Evolutionary conservation across 2,797 vertebrate species (phyloP).

Genomic region (Coluber constrictor): DNA sequence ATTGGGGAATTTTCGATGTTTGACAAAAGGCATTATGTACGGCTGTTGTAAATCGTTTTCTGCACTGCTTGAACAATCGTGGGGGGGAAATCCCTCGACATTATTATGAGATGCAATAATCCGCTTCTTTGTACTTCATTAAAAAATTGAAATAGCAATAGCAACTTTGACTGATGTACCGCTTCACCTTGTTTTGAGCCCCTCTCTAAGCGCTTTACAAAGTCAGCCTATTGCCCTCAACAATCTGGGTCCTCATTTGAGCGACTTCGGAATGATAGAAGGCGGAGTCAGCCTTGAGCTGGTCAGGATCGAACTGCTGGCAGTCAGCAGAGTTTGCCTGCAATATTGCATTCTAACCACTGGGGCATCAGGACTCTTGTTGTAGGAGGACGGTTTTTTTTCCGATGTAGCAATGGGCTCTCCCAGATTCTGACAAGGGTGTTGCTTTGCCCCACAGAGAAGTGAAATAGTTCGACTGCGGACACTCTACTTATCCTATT

Average conservation of each 20-base stretch:
- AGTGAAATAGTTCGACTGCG: not conserved
- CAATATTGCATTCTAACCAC: too few relatives aligned
- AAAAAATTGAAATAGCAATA: not conserved
- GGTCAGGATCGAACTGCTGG: too few relatives aligned
- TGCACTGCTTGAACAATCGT: not conserved
- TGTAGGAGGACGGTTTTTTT: not conserved
- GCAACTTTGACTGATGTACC: too few relatives aligned
- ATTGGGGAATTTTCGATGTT: not conserved
- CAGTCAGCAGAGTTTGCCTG: too few relatives aligned
- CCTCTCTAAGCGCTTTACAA: too few relatives aligned
- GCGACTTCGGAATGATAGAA: too few relatives aligned
- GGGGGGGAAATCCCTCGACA: not conserved
- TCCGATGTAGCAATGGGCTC: not conserved
- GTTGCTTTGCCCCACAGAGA: not conserved
- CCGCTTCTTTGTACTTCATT: constrained; percentile 11
- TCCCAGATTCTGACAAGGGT: not conserved
- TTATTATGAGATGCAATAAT: not conserved
- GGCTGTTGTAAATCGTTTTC: not conserved
- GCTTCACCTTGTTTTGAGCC: too few relatives aligned
- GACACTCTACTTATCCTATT: too few relatives aligned
- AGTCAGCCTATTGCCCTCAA: too few relatives aligned
- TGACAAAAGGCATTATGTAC: not conserved
- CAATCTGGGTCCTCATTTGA: too few relatives aligned
- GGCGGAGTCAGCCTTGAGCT: too few relatives aligned
- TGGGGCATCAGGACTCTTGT: too few relatives aligned